phyloP scores from a whole-genome alignment of 2,113 vertebrate species.

The Onychorhynchus coronatus region DNA sequence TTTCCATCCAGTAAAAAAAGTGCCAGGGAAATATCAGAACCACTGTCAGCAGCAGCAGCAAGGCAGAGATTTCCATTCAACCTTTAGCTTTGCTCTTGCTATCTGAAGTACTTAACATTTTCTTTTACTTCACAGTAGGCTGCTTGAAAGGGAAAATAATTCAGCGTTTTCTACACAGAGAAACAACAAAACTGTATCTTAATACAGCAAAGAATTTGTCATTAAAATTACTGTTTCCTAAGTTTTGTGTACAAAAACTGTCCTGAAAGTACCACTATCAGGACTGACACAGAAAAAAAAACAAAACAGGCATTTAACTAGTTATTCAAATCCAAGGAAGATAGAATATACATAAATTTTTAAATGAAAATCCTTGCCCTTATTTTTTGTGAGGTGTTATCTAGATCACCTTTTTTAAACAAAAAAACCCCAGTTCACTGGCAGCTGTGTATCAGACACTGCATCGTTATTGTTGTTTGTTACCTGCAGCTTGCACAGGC shows the following conservation, averaged over 20 bases:
- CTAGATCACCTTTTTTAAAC: background rate
- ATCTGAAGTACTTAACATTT: background rate
- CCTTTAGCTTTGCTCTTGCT: background rate
- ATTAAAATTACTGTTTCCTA: background rate
- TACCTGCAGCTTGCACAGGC: background rate
- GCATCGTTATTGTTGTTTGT: background rate
- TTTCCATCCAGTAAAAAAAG: slow-evolving; percentile 28
- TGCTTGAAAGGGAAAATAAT: slow-evolving; percentile 23
- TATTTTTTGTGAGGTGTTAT: background rate
- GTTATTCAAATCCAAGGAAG: background rate
- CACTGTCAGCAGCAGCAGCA: background rate
- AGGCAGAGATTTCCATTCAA: slow-evolving; percentile 16
- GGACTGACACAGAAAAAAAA: background rate
- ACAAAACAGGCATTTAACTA: background rate
- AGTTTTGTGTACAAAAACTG: background rate
- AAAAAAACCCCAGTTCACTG: background rate
- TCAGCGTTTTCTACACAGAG: background rate
- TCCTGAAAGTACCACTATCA: background rate
- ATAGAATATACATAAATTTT: background rate
- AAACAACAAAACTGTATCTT: background rate
- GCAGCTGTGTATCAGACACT: background rate
- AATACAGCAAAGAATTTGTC: background rate
- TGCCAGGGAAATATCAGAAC: background rate
- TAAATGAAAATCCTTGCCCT: background rate
- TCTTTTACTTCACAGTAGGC: background rate